Evolutionary conservation across 2,888 invertebrate species (phyloP).

Genomic region (Baccha elongata): DNA sequence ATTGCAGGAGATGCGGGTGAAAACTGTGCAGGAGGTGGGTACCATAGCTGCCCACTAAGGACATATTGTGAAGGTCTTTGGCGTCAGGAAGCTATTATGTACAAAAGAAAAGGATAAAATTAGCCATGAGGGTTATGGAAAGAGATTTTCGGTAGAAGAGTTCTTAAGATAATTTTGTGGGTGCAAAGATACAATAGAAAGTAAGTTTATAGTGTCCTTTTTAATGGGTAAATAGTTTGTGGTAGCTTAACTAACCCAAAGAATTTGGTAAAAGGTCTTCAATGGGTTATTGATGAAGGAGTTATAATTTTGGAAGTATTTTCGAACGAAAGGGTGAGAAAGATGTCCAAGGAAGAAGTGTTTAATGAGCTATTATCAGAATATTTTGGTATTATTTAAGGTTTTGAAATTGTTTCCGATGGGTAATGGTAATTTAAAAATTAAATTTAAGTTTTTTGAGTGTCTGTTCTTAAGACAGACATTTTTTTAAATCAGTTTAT

Average conservation of each 20-base stretch:
- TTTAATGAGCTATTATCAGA: constrained; percentile 10
- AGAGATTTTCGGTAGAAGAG: constrained; percentile 17
- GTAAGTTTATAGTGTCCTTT: constrained; percentile 48
- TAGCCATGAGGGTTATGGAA: not conserved
- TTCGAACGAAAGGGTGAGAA: constrained; percentile 23
- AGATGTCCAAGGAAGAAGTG: constrained; percentile 35
- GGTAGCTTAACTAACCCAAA: constrained; percentile 60
- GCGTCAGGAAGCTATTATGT: constrained; percentile 83
- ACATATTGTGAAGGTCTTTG: constrained; percentile 86
- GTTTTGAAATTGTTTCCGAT: constrained; percentile 9
- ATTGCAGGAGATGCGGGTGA: constrained; percentile 88
- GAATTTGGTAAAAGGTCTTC: constrained; percentile 48
- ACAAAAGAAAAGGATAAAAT: constrained; percentile 39
- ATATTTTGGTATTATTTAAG: constrained; percentile 31
- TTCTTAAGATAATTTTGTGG: constrained; percentile 66
- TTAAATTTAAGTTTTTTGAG: not conserved
- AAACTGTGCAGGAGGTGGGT: constrained; percentile 88
- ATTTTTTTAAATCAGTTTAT: too few relatives aligned
- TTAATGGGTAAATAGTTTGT: constrained; percentile 54
- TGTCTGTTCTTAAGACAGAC: too few relatives aligned
- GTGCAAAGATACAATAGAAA: constrained; percentile 35
- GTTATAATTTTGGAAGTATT: constrained; percentile 23
- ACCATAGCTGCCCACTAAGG: constrained; percentile 87
- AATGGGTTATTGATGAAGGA: not conserved
- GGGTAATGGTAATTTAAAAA: not conserved